A percentile compares a stretch with the other conserved stretches of the same genome.
These are phyloP conservation scores for Drosophila littoralis DNA, from an alignment of 1,140 invertebrate species.

Conservation along the genomic window DNA sequence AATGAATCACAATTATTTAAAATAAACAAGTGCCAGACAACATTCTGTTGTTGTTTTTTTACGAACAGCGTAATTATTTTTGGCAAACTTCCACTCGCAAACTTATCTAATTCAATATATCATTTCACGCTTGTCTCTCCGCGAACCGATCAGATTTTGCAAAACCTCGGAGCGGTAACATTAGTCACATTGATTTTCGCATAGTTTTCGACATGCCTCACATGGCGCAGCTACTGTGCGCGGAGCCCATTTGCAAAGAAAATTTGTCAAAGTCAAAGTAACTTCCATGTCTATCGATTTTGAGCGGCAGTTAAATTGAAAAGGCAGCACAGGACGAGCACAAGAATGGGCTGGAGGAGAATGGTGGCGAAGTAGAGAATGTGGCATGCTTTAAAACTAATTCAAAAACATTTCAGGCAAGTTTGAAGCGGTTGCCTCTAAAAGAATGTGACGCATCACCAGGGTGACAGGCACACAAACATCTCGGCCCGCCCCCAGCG, in stretches of 20 bases:
- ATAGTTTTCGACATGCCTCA: slow-evolving; percentile 15
- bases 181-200: slow-evolving; percentile 41
- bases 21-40: background rate
- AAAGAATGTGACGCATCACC: slow-evolving; percentile 49
- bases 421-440: slow-evolving; percentile 22
- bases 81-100: background rate
- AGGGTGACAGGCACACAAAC: slow-evolving; percentile 15
- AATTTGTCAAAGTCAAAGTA: slow-evolving; percentile 63
- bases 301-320: slow-evolving; percentile 44
- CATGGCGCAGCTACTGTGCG: slow-evolving; percentile 18
- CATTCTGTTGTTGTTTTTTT: background rate
- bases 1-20: slow-evolving; percentile 12
- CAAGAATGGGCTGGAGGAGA: background rate
- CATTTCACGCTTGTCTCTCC: background rate
- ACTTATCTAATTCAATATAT: slow-evolving; percentile 13
- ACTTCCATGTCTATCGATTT: slow-evolving; percentile 57
- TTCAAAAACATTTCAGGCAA: slow-evolving; percentile 43
- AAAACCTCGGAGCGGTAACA: slow-evolving; percentile 11
- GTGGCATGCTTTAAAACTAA: slow-evolving; percentile 50
- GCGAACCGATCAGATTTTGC: slow-evolving; percentile 7
- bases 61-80: slow-evolving; percentile 5
- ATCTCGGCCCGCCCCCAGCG: background rate
- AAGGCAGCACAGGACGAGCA: slow-evolving; percentile 24
- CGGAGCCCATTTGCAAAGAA: slow-evolving; percentile 17
- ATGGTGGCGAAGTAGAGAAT: background rate